Percentiles rank a stretch among this genome's conserved stretches.
These are phyloP conservation scores for Monochamus saltuarius DNA, from an alignment of 1,140 invertebrate species.

Conservation along the genomic window DNA sequence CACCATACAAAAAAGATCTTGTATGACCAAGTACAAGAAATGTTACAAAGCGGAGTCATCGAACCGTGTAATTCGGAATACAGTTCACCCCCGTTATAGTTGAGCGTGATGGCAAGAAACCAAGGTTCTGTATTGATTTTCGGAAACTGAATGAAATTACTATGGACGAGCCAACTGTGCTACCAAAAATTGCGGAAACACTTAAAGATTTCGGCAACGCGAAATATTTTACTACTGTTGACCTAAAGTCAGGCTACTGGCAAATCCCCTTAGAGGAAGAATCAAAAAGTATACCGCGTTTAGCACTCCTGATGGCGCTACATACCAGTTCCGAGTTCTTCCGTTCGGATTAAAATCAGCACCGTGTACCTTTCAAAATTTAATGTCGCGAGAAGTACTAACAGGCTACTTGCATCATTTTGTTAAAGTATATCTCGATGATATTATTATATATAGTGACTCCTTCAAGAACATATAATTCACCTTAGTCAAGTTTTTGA, in stretches of 20 bases:
- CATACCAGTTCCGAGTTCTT: constrained; percentile 35
- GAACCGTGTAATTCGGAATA: constrained; percentile 12
- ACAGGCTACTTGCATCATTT: constrained; percentile 30
- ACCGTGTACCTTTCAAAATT: constrained; percentile 41
- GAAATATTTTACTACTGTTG: constrained; percentile 29
- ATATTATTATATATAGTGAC: constrained; percentile 28
- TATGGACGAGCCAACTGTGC: constrained; percentile 34
- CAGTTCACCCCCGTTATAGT: constrained; percentile 27
- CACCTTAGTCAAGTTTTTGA: constrained; percentile 25
- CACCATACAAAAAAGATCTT: no score
- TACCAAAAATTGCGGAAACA: constrained; percentile 31
- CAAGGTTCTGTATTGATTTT: constrained; percentile 49
- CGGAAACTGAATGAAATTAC: constrained; percentile 51
- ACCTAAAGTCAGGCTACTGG: constrained; percentile 41
- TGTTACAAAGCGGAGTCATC: no score
- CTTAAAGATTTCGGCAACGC: constrained; percentile 19
- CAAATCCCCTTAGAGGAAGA: constrained; percentile 33
- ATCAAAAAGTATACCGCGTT: constrained; percentile 39
- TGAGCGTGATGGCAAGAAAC: constrained; percentile 23
- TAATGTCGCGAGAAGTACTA: constrained; percentile 36
- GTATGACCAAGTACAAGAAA: no score
- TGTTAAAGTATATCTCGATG: constrained; percentile 39
- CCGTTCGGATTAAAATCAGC: constrained; percentile 44
- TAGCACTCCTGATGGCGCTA: constrained; percentile 34
- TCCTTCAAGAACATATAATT: background rate